A percentile compares a stretch with the other conserved stretches of the same genome.
phyloP scores from a whole-genome alignment of 2,113 vertebrate genomes.

The Mormoops blainvillei region DNA sequence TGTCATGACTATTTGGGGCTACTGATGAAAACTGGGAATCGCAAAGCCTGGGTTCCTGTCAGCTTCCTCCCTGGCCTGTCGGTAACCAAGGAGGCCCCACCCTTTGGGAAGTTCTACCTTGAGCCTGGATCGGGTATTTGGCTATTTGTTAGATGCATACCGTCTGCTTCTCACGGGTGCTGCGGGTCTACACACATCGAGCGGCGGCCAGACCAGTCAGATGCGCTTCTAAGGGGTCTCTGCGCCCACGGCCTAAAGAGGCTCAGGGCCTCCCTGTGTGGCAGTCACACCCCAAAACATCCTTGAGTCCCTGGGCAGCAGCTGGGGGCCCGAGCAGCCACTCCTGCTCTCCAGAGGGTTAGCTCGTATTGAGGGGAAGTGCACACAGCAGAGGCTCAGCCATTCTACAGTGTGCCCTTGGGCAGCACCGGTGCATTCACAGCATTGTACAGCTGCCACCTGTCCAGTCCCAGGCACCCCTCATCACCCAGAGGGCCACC shows the following conservation, averaged over 20 bases:
- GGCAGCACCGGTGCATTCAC: accelerated
- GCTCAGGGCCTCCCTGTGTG: background rate
- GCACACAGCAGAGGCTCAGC: too few species aligned
- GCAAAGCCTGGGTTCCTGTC: background rate
- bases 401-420: accelerated
- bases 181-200: too few species aligned
- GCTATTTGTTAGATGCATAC: accelerated
- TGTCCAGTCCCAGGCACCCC: too few species aligned
- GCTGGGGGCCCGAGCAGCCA: background rate
- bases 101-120: background rate
- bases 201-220: too few species aligned
- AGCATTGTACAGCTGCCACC: accelerated
- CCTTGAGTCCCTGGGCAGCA: background rate
- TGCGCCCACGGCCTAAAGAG: background rate
- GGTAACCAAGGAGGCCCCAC: background rate
- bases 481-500: background rate
- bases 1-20: background rate
- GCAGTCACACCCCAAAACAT: background rate
- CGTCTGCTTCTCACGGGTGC: background rate
- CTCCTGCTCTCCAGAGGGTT: too few species aligned
- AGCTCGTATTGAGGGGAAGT: background rate
- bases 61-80: background rate
- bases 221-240: background rate
- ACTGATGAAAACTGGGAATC: background rate
- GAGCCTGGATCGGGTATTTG: background rate